Percentiles rank a stretch among this genome's conserved stretches.
These are phyloP conservation scores for Charina bottae DNA, from an alignment of 2,113 vertebrate species.

Conservation along the genomic window DNA sequence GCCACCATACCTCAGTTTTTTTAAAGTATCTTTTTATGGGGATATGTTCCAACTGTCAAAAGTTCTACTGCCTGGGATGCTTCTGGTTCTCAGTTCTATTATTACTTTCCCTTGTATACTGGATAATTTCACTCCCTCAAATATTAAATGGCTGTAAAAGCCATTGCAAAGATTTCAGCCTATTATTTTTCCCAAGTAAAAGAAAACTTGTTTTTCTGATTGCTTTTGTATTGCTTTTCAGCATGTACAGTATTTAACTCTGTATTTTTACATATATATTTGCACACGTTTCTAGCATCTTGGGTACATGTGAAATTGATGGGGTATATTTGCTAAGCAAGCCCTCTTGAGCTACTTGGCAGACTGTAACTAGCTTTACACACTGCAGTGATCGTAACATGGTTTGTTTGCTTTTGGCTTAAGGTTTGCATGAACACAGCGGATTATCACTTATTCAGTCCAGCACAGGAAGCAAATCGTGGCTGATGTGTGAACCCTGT, in stretches of 20 bases:
- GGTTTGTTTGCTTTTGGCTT: no score
- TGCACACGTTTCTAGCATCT: neutral
- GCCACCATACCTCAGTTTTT: neutral
- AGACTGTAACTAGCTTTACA: neutral
- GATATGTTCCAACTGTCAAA: neutral
- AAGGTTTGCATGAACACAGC: no score
- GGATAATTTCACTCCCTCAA: neutral
- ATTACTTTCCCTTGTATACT: neutral
- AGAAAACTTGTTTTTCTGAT: neutral
- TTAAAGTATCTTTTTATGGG: neutral
- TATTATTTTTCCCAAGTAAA: neutral
- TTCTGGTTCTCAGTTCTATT: neutral
- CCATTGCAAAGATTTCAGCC: neutral
- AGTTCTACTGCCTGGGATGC: no score
- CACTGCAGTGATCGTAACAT: no score
- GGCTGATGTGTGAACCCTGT: no score
- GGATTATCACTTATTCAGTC: no score
- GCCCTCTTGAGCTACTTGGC: neutral
- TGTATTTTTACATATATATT: neutral
- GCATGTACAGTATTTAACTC: no score
- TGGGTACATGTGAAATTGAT: neutral
- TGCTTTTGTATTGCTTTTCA: neutral
- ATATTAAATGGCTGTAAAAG: neutral
- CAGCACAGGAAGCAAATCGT: no score
- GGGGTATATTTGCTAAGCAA: neutral